Conservation (phyloP, 2,797 vertebrate genomes). For the Chromobotia macracanthus region DNA sequence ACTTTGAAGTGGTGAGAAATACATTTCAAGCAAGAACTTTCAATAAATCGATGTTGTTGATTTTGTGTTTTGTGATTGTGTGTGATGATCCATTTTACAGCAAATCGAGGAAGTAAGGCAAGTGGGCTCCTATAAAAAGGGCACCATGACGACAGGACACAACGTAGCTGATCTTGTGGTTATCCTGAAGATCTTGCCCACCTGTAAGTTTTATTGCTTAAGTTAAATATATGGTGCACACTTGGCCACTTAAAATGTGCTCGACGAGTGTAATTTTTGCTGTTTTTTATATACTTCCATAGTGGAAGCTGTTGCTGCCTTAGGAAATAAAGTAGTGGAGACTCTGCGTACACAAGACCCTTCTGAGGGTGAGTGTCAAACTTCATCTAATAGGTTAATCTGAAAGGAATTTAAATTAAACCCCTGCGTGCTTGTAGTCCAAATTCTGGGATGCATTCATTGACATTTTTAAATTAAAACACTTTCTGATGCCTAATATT, state of each 20-base stretch:
- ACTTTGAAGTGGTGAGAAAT: constrained; percentile 93
- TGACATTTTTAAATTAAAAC: not conserved
- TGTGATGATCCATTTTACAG: constrained; percentile 62
- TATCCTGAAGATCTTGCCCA: constrained; percentile 95
- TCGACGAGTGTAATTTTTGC: not conserved
- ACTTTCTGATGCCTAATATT: not conserved
- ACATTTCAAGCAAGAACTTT: not conserved
- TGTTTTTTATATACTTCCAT: no score
- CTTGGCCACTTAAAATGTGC: no score
- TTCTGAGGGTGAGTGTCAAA: constrained; percentile 81
- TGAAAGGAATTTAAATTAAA: not conserved
- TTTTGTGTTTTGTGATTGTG: no score
- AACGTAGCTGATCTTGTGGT: constrained; percentile 96
- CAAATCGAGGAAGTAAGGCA: constrained; percentile 98
- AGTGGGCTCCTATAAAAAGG: constrained; percentile 98
- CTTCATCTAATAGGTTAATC: not conserved
- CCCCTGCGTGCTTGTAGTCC: not conserved
- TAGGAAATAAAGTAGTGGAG: constrained; percentile 95
- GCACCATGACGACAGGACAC: constrained; percentile 94
- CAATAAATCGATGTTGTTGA: no score
- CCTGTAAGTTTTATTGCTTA: constrained; percentile 77
- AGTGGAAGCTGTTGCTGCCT: constrained; percentile 96
- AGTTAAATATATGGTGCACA: not conserved
- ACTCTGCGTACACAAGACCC: constrained; percentile 91
- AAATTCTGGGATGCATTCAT: no score